Base-by-base conservation (phyloP, 1,140 invertebrate species). In the Lepidurus packardi region DNA sequence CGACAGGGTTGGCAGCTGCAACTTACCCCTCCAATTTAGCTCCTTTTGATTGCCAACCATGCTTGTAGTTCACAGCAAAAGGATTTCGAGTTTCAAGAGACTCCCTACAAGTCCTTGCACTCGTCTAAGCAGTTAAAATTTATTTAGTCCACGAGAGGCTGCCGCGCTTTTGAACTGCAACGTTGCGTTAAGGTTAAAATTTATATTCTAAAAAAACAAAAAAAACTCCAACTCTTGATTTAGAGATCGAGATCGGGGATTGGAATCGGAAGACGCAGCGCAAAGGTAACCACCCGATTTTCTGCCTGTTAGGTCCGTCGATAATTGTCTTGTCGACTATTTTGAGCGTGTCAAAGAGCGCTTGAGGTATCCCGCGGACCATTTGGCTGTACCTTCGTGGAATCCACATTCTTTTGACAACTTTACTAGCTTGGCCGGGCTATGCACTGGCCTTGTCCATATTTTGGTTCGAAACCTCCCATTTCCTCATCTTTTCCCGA, bases 241-340 rank as follows among this genome's bases (percentile, higher is more conserved):
- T 34, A 0, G 34, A 34, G 0, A 4, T 34, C 1, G 34, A 34
- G 34, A 34, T 34, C 34, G 34, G 2, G 34, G 34, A 34, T 4
- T 34, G 34, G 34, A 34, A 34, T 34, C 34, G 3, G 34, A 4
- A 4, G 34, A 4, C 2, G 34, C 34, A 34, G 34, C 34, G 34
- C 34, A 34, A 34, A 34, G 25, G 25, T 2, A 34, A 34, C 25
- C 2, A n/a, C 34, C 34, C 34, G 34, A 34, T 34, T 65, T 65
- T 65, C 21, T 65, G 13, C 53, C 13, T 21, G 21, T 65, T 21
- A 1, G 53, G 21, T 13, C 16, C 6, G 16, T 9, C 53, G 53
- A 65, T 65, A 65, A 65, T 65, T 65, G 53, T 65, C 53, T 65
- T 65, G 53, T 11, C 53, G 53, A 65, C 53, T 65, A 65, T 65